Conservation (phyloP, 2,888 invertebrate genomes). For the Eutolmus rufibarbis region DNA sequence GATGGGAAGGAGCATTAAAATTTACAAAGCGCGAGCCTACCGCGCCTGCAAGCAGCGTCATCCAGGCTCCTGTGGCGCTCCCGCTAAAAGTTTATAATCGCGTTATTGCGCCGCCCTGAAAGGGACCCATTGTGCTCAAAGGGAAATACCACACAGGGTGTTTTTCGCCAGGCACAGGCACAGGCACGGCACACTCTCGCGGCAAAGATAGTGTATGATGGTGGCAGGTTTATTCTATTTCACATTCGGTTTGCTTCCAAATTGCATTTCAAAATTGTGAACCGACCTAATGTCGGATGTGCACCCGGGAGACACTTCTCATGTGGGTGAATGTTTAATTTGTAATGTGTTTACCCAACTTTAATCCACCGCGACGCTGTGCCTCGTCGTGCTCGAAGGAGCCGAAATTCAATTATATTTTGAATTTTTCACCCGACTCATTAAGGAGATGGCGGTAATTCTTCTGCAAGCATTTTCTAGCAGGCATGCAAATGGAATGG, state of each 20-base stretch:
- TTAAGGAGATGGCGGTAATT: not conserved
- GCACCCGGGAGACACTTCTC: slow-evolving; percentile 13
- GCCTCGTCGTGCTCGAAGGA: not conserved
- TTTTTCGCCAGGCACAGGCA: slow-evolving; percentile 19
- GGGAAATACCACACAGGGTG: slow-evolving; percentile 27
- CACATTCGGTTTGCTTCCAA: slow-evolving; percentile 40
- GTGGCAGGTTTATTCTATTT: slow-evolving; percentile 41
- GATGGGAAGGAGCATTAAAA: slow-evolving; percentile 33
- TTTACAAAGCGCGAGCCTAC: slow-evolving; percentile 39
- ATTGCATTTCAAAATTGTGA: slow-evolving; percentile 39
- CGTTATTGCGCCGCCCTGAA: slow-evolving; percentile 31
- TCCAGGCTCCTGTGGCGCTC: not conserved
- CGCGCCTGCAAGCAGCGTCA: not conserved
- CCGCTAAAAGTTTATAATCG: slow-evolving; percentile 39
- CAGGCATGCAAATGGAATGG: not conserved
- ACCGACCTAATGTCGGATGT: slow-evolving; percentile 35
- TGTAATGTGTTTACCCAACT: slow-evolving; percentile 30
- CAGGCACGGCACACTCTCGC: not conserved
- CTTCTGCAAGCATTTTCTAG: not conserved
- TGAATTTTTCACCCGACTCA: not conserved
- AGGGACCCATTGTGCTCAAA: slow-evolving; percentile 35
- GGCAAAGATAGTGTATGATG: slow-evolving; percentile 28
- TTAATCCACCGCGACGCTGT: slow-evolving; percentile 18
- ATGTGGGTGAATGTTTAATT: slow-evolving; percentile 40
- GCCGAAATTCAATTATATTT: slow-evolving; percentile 18